phyloP scores from a whole-genome alignment of 2,113 vertebrate genomes.

The Saiga tatarica region DNA sequence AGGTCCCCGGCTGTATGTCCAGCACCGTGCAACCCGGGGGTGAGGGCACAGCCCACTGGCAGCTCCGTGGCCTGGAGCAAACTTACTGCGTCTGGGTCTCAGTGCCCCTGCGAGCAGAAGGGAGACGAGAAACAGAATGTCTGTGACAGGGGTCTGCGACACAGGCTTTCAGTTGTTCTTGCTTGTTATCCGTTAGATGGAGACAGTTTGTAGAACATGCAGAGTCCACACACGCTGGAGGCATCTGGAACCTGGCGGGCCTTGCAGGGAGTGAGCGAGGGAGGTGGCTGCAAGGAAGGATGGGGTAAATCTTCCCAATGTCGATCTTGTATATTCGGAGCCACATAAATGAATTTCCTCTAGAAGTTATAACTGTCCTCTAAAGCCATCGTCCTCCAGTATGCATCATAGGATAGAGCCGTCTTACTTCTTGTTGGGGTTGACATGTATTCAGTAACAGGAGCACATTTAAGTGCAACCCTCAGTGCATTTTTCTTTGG shows the following conservation, averaged over 20 bases:
- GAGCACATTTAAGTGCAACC: accelerated
- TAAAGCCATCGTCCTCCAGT: too few relatives aligned
- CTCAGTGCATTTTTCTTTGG: not conserved
- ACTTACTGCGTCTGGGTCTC: not conserved
- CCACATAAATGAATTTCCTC: not conserved
- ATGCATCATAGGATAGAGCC: too few relatives aligned
- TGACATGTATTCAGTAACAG: accelerated
- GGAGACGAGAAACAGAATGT: not conserved
- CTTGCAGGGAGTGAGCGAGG: not conserved
- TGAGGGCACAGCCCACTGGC: accelerated
- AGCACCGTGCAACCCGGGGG: not conserved
- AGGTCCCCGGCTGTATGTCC: not conserved
- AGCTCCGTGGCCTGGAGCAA: not conserved
- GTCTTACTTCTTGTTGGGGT: not conserved
- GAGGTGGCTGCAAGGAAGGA: not conserved
- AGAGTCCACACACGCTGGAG: accelerated
- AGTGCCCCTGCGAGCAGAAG: not conserved
- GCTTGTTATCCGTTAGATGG: not conserved
- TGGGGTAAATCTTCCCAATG: not conserved
- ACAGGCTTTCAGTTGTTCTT: accelerated
- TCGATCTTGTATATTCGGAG: not conserved
- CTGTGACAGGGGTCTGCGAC: accelerated
- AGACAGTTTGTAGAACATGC: accelerated
- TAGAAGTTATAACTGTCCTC: not conserved
- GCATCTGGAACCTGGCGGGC: not conserved